Conservation (phyloP, 2,113 vertebrate genomes). For the western clawed frog (Xenopus tropicalis) region DNA sequence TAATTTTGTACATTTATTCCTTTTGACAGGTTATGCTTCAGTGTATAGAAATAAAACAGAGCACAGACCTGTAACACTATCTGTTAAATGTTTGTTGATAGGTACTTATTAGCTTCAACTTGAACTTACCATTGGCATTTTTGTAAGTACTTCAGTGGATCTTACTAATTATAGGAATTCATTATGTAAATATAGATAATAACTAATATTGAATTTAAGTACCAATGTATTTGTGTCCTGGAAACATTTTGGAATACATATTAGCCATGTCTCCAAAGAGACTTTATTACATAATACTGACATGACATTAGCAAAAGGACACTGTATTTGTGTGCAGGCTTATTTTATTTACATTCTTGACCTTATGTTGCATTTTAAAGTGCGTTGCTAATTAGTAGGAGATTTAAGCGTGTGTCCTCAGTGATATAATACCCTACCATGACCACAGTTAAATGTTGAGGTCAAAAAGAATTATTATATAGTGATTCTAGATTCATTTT, state of each 20-base stretch:
- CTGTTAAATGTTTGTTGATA: too few species aligned
- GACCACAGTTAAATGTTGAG: slow-evolving; percentile 17
- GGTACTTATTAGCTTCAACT: too few species aligned
- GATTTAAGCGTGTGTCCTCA: slow-evolving; percentile 10
- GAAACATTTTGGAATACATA: slow-evolving; percentile 27
- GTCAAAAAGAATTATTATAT: slow-evolving; percentile 9
- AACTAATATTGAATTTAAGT: too few species aligned
- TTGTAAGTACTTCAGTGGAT: too few species aligned
- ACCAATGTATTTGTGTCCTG: not conserved
- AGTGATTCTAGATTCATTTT: not conserved
- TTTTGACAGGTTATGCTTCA: too few species aligned
- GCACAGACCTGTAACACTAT: too few species aligned
- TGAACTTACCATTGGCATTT: too few species aligned
- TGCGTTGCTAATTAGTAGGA: slow-evolving; percentile 18
- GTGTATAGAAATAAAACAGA: too few species aligned
- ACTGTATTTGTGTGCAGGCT: slow-evolving; percentile 16
- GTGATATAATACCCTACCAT: not conserved
- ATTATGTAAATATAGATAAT: too few species aligned
- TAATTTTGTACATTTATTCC: too few species aligned
- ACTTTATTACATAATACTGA: slow-evolving; percentile 23
- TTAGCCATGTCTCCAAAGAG: slow-evolving; percentile 1
- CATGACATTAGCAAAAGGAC: slow-evolving; percentile 24
- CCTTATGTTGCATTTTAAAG: slow-evolving; percentile 32
- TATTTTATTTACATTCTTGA: slow-evolving; percentile 30
- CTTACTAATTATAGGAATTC: too few species aligned